Conservation (phyloP, 2,888 invertebrate species). For the Lithophane semibrunnea region DNA sequence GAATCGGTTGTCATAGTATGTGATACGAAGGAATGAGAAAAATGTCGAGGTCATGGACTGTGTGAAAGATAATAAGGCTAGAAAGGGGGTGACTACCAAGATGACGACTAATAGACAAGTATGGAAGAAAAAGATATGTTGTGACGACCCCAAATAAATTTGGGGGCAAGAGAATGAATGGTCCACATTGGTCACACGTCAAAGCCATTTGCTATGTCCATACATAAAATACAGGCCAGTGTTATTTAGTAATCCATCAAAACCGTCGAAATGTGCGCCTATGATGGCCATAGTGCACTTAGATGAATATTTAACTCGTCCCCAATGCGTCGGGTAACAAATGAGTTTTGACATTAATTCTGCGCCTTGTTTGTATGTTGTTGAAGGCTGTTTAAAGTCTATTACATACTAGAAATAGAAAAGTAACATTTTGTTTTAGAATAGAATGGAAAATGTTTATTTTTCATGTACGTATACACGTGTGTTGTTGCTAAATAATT, state of each 20-base stretch:
- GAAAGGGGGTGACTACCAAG: too few species aligned
- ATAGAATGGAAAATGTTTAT: too few species aligned
- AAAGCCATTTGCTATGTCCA: constrained; percentile 1
- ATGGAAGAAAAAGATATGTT: too few species aligned
- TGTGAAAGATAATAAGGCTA: too few species aligned
- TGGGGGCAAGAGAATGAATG: too few species aligned
- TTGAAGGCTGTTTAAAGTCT: not conserved
- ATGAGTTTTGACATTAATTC: constrained; percentile 5
- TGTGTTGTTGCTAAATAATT: too few species aligned
- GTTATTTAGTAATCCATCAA: constrained; percentile 21
- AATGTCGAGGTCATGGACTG: too few species aligned
- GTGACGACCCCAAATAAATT: too few species aligned
- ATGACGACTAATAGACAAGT: too few species aligned
- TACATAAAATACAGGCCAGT: not conserved
- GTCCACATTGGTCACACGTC: not conserved
- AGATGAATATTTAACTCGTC: constrained; percentile 7
- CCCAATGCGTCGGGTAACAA: not conserved
- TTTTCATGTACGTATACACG: too few species aligned
- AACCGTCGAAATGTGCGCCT: not conserved
- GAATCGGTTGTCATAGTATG: too few species aligned
- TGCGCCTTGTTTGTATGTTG: not conserved
- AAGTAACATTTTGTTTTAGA: not conserved
- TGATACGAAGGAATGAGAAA: too few species aligned
- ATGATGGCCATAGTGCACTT: constrained; percentile 2
- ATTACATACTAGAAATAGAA: not conserved